Evolutionary conservation across 1,140 invertebrate species (phyloP).

Genomic region (Drosophila varians): DNA sequence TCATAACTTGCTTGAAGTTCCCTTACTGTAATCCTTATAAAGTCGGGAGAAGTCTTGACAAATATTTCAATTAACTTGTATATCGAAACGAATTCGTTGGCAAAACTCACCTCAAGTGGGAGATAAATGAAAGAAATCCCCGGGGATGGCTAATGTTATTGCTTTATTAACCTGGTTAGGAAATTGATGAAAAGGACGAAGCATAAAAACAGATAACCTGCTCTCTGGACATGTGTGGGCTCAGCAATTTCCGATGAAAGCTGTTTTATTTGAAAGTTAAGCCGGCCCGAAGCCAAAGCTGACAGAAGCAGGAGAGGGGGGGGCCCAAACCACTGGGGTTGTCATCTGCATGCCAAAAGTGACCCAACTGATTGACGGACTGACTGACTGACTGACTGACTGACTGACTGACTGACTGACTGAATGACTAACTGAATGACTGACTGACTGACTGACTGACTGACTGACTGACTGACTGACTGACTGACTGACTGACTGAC

Average conservation of each 20-base stretch:
- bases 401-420: background rate
- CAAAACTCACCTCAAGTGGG: background rate
- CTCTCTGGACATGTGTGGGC: conserved; percentile 9
- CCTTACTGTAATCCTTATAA: no score
- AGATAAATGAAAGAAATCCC: background rate
- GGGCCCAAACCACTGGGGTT: conserved; percentile 12
- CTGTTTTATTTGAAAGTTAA: conserved; percentile 42
- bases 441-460: conserved; percentile 26
- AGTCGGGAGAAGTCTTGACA: no score
- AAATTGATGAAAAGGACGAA: conserved; percentile 26
- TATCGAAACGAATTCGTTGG: no score
- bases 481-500: conserved; percentile 38
- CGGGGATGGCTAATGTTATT: conserved; percentile 27
- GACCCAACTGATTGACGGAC: conserved; percentile 11
- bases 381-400: background rate
- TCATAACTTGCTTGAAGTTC: background rate
- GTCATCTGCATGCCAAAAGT: conserved; percentile 47
- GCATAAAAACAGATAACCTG: background rate
- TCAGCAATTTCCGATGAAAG: conserved; percentile 24
- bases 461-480: conserved; percentile 8
- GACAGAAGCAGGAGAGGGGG: conserved; percentile 1
- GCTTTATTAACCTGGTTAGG: conserved; percentile 38
- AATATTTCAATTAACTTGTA: background rate
- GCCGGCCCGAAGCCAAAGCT: conserved; percentile 6
- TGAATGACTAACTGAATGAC: background rate